Percentiles rank a stretch among this genome's conserved stretches.
Conservation (phyloP, 2,888 invertebrate genomes). For the Polylopha cassiicola region DNA sequence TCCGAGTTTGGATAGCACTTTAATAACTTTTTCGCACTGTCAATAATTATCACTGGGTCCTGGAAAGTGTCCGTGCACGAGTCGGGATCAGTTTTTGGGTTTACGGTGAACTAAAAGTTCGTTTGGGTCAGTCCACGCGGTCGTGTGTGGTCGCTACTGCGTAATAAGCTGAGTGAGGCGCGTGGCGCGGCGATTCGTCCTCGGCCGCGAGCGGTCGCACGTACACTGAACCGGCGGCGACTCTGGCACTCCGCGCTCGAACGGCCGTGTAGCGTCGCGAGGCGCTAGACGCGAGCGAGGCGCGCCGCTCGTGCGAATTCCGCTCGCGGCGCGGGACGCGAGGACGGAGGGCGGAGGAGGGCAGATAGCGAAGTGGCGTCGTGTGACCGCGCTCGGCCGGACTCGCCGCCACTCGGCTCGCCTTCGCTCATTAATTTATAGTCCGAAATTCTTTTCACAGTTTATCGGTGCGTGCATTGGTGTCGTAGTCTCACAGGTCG, state of each 20-base stretch:
- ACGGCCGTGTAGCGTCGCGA: constrained; percentile 63
- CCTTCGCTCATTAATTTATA: constrained; percentile 33
- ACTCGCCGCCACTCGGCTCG: constrained; percentile 33
- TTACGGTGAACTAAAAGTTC: constrained; percentile 30
- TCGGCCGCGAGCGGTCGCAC: constrained; percentile 66
- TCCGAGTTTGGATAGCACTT: constrained; percentile 53
- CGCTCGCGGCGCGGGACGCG: constrained; percentile 53
- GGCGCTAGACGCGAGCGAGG: constrained; percentile 54
- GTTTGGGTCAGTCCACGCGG: constrained; percentile 64
- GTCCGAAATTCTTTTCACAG: constrained; percentile 44
- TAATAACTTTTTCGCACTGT: constrained; percentile 66
- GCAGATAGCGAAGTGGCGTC: constrained; percentile 62
- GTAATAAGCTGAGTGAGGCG: constrained; percentile 64
- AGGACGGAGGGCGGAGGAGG: constrained; percentile 40
- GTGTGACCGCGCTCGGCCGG: constrained; percentile 56
- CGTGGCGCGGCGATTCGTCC: constrained; percentile 55
- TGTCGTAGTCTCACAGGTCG: constrained; percentile 26
- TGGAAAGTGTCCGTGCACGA: constrained; percentile 22
- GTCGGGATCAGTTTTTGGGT: constrained; percentile 28
- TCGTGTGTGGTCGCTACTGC: constrained; percentile 64
- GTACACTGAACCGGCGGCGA: constrained; percentile 63
- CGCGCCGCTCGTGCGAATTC: constrained; percentile 66
- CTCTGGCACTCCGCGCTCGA: constrained; percentile 64
- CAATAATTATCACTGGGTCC: constrained; percentile 60
- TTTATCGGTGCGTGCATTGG: constrained; percentile 35